phyloP scores from a whole-genome alignment of 2,113 vertebrate genomes.

The Amblyopsis rosae region DNA sequence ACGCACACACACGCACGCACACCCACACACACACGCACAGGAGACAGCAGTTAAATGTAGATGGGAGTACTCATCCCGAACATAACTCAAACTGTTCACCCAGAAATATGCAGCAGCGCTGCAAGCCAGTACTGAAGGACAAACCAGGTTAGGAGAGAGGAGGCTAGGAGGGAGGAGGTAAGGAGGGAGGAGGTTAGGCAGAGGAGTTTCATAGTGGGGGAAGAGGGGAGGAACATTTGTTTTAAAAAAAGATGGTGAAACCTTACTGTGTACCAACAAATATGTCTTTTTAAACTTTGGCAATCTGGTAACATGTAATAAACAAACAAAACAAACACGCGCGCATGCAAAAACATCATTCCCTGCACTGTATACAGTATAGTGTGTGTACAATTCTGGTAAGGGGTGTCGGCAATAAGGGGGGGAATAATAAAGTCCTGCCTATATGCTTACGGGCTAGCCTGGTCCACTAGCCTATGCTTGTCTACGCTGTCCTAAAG shows the following conservation, averaged over 20 bases:
- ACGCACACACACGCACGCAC: not conserved
- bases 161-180: not conserved
- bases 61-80: slow-evolving; percentile 42
- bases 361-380: no score
- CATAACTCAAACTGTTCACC: slow-evolving; percentile 38
- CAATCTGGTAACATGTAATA: no score
- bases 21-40: slow-evolving; percentile 6
- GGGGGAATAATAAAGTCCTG: no score
- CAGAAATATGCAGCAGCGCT: slow-evolving; percentile 49
- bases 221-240: not conserved
- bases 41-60: slow-evolving; percentile 51
- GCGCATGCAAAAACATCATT: not conserved
- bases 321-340: not conserved
- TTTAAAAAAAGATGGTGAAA: not conserved
- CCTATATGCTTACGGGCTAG: no score
- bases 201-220: not conserved
- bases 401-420: no score
- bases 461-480: no score
- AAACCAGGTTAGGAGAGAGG: not conserved
- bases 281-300: no score
- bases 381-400: no score
- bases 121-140: slow-evolving; percentile 25
- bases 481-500: no score
- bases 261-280: no score
- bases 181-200: not conserved